A percentile compares a stretch with the other conserved stretches of the same genome.
Conservation (phyloP, 2,888 invertebrate species). For the Brachyptera risi region DNA sequence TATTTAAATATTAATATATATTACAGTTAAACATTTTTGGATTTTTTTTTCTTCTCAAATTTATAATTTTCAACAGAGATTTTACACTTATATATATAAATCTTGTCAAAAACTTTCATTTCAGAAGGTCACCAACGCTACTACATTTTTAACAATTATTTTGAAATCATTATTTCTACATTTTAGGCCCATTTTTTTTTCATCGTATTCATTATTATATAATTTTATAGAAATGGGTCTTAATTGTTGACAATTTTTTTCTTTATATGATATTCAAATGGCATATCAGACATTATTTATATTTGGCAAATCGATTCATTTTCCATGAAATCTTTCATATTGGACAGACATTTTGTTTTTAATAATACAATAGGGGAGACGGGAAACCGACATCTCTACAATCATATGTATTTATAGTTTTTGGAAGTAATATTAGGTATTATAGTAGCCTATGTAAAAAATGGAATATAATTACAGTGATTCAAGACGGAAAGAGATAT, state of each 20-base stretch:
- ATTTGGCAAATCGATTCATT: too few species aligned
- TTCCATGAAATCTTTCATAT: too few species aligned
- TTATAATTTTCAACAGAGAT: not conserved
- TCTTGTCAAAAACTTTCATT: not conserved
- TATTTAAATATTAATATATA: conserved; percentile 21
- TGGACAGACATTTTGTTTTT: too few species aligned
- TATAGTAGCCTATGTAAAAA: not conserved
- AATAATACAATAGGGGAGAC: too few species aligned
- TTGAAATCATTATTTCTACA: not conserved
- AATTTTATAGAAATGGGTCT: too few species aligned
- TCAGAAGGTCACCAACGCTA: not conserved
- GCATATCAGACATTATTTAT: too few species aligned
- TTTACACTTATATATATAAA: not conserved
- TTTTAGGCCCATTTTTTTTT: not conserved
- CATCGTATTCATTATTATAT: too few species aligned
- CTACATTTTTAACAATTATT: not conserved
- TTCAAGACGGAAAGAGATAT: too few species aligned
- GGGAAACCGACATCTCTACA: too few species aligned
- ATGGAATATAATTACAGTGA: not conserved
- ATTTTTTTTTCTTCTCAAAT: not conserved
- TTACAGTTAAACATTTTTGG: conserved; percentile 29
- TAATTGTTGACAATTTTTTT: too few species aligned
- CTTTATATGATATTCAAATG: too few species aligned
- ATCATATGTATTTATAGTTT: not conserved
- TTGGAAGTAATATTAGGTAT: not conserved